These are phyloP conservation scores for Fabriciana adippe DNA, from an alignment of 2,888 invertebrate genomes.

Conservation along the genomic window DNA sequence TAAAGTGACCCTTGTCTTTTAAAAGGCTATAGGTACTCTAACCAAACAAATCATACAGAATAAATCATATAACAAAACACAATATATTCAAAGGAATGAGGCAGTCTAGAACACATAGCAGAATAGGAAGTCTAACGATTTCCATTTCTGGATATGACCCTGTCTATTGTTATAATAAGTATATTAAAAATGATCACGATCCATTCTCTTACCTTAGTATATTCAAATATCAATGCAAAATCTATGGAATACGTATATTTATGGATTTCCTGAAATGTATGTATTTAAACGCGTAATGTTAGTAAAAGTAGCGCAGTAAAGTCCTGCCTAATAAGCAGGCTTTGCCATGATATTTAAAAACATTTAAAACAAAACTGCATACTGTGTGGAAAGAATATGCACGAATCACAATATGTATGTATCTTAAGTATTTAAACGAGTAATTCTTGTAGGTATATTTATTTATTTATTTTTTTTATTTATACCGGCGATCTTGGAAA, in stretches of 20 bases:
- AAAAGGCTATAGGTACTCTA: no score
- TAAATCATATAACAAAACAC: neutral
- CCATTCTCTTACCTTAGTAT: slow-evolving; percentile 7
- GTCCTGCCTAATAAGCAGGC: no score
- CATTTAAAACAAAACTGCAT: neutral
- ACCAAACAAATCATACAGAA: neutral
- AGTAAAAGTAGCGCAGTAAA: no score
- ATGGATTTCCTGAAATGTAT: no score
- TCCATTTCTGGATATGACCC: slow-evolving; percentile 52
- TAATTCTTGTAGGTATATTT: no score
- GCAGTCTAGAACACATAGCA: slow-evolving; percentile 26
- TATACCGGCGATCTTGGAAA: no score
- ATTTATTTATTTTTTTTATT: no score
- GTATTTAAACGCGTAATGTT: no score
- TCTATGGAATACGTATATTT: slow-evolving; percentile 2
- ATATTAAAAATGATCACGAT: slow-evolving; percentile 23
- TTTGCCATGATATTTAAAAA: no score
- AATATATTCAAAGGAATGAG: slow-evolving; percentile 8
- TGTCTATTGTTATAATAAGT: slow-evolving; percentile 44
- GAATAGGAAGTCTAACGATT: slow-evolving; percentile 51
- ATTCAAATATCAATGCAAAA: slow-evolving; percentile 16
- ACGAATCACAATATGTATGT: neutral
- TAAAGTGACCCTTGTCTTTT: no score
- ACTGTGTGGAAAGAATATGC: neutral
- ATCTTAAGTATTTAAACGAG: no score